These are phyloP conservation scores for Zosterops borbonicus DNA, from an alignment of 2,113 vertebrate genomes.

Conservation along the genomic window DNA sequence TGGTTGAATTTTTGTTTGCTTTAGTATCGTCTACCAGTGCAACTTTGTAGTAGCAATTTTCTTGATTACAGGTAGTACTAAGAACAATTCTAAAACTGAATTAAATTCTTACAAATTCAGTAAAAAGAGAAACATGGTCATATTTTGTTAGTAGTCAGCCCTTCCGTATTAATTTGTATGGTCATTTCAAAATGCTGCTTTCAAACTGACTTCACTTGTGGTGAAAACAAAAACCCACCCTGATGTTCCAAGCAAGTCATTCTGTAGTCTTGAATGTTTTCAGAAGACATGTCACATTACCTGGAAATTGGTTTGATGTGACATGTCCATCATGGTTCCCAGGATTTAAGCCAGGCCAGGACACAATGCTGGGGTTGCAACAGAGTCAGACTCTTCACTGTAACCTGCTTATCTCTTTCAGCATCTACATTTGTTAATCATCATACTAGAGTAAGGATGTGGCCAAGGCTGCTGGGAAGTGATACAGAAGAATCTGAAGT, in stretches of 20 bases:
- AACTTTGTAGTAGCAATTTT: background rate
- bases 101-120: background rate
- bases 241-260: background rate
- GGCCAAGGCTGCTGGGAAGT: background rate
- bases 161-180: background rate
- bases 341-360: background rate
- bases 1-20: background rate
- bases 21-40: background rate
- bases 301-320: background rate
- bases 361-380: background rate
- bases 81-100: background rate
- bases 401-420: background rate
- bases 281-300: background rate
- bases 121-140: background rate
- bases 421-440: background rate
- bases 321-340: rapidly evolving
- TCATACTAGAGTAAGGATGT: background rate
- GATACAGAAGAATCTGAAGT: background rate
- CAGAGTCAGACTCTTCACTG: background rate
- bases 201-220: background rate
- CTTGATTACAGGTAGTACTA: background rate
- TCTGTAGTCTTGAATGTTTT: background rate
- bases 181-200: background rate
- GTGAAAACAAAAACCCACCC: background rate
- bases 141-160: background rate